phyloP scores from a whole-genome alignment of 2,797 vertebrate genomes.

The Macrochelys suwanniensis region DNA sequence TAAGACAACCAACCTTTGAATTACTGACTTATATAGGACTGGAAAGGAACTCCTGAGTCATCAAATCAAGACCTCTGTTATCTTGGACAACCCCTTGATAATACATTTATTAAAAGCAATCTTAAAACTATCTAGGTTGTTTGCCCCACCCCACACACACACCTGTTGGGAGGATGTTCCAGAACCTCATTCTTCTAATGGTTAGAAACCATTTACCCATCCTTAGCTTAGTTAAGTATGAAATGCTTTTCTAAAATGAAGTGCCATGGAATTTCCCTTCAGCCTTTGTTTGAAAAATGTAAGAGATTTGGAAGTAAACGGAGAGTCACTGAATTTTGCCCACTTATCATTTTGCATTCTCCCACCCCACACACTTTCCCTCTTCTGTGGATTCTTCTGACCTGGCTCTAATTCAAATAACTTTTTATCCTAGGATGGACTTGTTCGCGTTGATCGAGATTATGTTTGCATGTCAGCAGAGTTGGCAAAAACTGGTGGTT shows the following conservation, averaged over 20 bases:
- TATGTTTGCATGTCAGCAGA: conserved; percentile 91
- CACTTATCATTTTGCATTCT: background rate
- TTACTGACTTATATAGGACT: background rate
- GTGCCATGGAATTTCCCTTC: rapidly evolving
- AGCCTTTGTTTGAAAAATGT: background rate
- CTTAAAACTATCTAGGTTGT: background rate
- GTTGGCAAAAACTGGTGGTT: conserved; percentile 89
- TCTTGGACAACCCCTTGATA: background rate
- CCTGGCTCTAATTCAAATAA: background rate
- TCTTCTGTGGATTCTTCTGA: background rate
- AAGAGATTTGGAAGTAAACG: background rate
- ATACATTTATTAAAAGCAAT: background rate
- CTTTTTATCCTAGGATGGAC: conserved; percentile 83
- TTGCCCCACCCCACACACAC: background rate
- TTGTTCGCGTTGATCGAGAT: conserved; percentile 90
- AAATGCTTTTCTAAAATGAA: background rate
- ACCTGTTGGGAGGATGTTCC: background rate
- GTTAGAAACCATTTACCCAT: background rate
- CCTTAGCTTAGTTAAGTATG: background rate
- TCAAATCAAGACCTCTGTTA: background rate
- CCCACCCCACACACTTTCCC: background rate
- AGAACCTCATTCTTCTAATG: background rate
- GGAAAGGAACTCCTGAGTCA: background rate
- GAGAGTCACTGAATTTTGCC: rapidly evolving
- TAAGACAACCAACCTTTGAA: background rate